Percentiles rank a stretch among this genome's conserved stretches.
These are phyloP conservation scores for Theretra japonica DNA, from an alignment of 2,888 invertebrate species.

Conservation along the genomic window DNA sequence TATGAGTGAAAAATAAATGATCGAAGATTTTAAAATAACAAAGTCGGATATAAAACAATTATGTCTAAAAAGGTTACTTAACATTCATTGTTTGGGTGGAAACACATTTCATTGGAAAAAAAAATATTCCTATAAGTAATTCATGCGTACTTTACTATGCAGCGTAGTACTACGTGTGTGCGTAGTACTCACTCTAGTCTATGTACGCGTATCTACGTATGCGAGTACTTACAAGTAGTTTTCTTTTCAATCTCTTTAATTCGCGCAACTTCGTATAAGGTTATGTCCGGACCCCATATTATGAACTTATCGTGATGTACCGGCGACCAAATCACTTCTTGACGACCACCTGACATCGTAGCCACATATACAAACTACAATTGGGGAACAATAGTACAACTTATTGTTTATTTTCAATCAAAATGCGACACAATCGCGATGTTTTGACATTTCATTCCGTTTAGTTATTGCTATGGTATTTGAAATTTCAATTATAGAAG, in stretches of 20 bases:
- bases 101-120: neutral
- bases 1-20: too few species aligned
- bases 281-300: slow-evolving; percentile 95
- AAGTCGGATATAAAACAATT: too few species aligned
- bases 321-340: slow-evolving; percentile 96
- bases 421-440: slow-evolving; percentile 27
- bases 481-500: neutral
- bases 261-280: slow-evolving; percentile 91
- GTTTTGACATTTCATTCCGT: slow-evolving; percentile 40
- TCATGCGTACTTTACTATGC: neutral
- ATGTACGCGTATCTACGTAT: neutral
- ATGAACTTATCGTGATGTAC: slow-evolving; percentile 90
- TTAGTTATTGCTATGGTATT: slow-evolving; percentile 34
- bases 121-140: too few species aligned
- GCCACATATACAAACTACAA: neutral
- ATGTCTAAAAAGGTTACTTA: neutral
- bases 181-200: neutral
- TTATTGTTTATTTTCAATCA: slow-evolving; percentile 47
- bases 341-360: slow-evolving; percentile 66
- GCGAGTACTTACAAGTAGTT: slow-evolving; percentile 66
- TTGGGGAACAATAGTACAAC: neutral
- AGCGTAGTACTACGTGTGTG: neutral
- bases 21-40: too few species aligned
- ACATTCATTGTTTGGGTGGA: neutral
- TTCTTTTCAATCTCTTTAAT: slow-evolving; percentile 84